A percentile compares a stretch with the other conserved stretches of the same genome.
phyloP scores from a whole-genome alignment of 2,888 invertebrate genomes.

The Napeogenes inachia region DNA sequence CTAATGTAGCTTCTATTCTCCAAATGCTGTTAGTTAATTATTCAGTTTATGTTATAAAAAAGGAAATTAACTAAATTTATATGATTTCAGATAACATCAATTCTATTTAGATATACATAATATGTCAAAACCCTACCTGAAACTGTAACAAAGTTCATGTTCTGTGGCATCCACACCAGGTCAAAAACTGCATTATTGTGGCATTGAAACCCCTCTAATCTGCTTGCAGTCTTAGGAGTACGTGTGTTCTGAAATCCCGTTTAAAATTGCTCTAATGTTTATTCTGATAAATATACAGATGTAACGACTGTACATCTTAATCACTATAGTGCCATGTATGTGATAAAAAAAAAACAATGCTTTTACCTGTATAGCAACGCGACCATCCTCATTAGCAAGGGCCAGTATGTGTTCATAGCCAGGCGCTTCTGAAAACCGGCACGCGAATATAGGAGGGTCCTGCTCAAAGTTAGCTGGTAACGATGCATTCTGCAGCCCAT shows the following conservation, averaged over 20 bases:
- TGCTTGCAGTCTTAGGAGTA: conserved; percentile 51
- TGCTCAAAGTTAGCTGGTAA: conserved; percentile 74
- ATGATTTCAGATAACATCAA: no score
- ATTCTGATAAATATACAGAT: background rate
- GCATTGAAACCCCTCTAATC: conserved; percentile 74
- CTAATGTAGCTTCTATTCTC: no score
- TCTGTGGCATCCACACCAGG: conserved; percentile 88
- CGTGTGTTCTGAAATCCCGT: conserved; percentile 66
- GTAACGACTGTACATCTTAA: no score
- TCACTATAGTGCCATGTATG: background rate
- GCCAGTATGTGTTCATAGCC: conserved; percentile 85
- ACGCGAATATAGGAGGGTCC: conserved; percentile 87
- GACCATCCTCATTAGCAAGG: conserved; percentile 91
- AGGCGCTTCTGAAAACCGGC: conserved; percentile 83
- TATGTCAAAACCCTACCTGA: conserved; percentile 71
- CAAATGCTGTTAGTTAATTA: no score
- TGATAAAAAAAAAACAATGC: background rate
- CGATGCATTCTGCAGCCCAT: conserved; percentile 74
- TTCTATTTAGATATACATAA: background rate
- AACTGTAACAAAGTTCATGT: conserved; percentile 88
- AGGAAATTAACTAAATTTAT: no score
- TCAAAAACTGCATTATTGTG: conserved; percentile 95
- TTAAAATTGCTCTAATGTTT: background rate
- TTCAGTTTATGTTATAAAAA: no score
- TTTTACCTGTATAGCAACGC: conserved; percentile 79